A percentile compares a stretch with the other conserved stretches of the same genome.
Evolutionary conservation across 2,888 invertebrate genomes (phyloP).

Genomic region (Agrochola lychnidis): DNA sequence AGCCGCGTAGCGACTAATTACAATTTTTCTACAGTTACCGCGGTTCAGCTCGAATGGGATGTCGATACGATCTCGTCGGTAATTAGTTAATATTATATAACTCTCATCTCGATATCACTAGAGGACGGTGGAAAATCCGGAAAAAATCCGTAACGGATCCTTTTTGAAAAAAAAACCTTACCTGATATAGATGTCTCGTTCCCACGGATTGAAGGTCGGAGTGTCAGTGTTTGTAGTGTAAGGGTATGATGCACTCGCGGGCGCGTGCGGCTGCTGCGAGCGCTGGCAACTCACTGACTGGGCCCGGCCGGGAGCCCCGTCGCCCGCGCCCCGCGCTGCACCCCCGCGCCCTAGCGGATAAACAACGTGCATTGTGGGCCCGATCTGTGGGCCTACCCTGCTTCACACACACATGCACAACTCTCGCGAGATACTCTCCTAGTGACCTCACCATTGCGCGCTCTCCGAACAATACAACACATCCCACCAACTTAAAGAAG

Average conservation of each 20-base stretch:
- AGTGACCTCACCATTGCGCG: slow-evolving; percentile 65
- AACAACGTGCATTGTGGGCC: slow-evolving; percentile 90
- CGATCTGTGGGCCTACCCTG: slow-evolving; percentile 85
- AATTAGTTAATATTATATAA: slow-evolving; percentile 68
- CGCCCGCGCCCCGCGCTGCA: slow-evolving; percentile 72
- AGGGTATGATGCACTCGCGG: slow-evolving; percentile 82
- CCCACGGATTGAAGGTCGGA: slow-evolving; percentile 89
- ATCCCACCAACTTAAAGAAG: slow-evolving; percentile 12
- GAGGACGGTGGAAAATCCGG: slow-evolving; percentile 16
- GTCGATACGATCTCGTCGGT: slow-evolving; percentile 52
- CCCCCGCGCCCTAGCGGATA: slow-evolving; percentile 87
- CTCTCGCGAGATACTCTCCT: slow-evolving; percentile 68
- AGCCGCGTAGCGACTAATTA: slow-evolving; percentile 67
- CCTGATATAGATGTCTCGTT: slow-evolving; percentile 89
- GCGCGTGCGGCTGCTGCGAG: slow-evolving; percentile 79
- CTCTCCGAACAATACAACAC: not conserved
- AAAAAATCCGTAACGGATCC: slow-evolving; percentile 51
- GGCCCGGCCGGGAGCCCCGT: slow-evolving; percentile 87
- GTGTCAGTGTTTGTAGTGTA: slow-evolving; percentile 77
- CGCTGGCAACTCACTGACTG: slow-evolving; percentile 85
- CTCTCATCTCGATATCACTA: slow-evolving; percentile 43
- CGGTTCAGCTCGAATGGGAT: slow-evolving; percentile 49
- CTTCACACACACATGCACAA: slow-evolving; percentile 76
- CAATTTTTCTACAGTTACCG: slow-evolving; percentile 57
- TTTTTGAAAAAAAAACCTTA: slow-evolving; percentile 77